Evolutionary conservation across 2,113 vertebrate genomes (phyloP), one percentile per base, ranked within the genome.

Genomic region (Hippopotamus amphibius): DNA sequence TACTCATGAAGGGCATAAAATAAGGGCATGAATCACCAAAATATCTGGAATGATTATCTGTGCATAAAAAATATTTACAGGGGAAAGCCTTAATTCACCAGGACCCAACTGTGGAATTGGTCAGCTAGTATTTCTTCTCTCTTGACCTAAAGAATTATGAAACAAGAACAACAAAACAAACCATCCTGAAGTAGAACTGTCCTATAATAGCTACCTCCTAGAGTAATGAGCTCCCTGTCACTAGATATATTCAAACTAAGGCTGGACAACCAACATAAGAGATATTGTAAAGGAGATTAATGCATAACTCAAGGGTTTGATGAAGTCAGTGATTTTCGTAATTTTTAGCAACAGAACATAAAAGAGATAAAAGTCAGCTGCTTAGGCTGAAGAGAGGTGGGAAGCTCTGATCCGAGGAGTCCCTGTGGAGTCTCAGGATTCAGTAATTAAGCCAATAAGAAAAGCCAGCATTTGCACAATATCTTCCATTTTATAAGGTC

Each of bases 121-220:
- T 69, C 79, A 79, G 12, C 11, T 81, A 72, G 66, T 88, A 94
- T 93, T 86, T 96, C 68, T 90, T 83, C 74, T 89, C 55, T 63
- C n/a, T 94, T 69, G 79, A 63, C 26, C 16, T 69, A 83, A 80
- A 96, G 65, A 97, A 91, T 53, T 63, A 72, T 50, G 46, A 95
- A 93, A 65, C 16, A 88, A 53, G 24, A 82, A 22, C 13, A 69
- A 71, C 17, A 69, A 86, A 92, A 77, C 0, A 83, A 55, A 79
- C 11, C 7, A 3, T 55, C 33, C 50, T 33, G 50, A 16, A 50
- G 33, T 76, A 33, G 43, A 12, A 61, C 10, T 22, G 33, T 55
- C 33, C 50, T 55, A n/a, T 55, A 79, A 79, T 19, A 55, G 76
- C 61, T 71, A 41, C 33, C 43, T 82, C 24, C 5, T 43, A n/a